A percentile compares a stretch with the other conserved stretches of the same genome.
Evolutionary conservation across 1,140 invertebrate species (phyloP).

Genomic region (Calycopis cecrops): DNA sequence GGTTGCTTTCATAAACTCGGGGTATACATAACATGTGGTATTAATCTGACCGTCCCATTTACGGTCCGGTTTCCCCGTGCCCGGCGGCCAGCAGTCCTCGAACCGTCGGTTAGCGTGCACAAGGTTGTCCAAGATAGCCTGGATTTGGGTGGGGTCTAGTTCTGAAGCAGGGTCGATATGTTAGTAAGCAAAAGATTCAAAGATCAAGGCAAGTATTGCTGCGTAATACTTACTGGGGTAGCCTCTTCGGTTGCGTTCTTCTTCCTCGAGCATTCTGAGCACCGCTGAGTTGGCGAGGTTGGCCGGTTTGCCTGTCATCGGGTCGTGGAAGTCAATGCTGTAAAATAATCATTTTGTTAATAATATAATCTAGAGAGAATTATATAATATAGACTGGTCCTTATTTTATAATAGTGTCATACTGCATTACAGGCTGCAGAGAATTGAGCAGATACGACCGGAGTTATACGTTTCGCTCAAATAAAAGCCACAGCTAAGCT

Average conservation of each 20-base stretch:
- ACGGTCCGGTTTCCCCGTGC: conserved; percentile 35
- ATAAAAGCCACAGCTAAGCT: too few species aligned
- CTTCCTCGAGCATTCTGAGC: conserved; percentile 86
- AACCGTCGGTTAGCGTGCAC: conserved; percentile 50
- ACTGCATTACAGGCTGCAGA: too few species aligned
- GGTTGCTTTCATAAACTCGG: conserved; percentile 55
- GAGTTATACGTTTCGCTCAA: too few species aligned
- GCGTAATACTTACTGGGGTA: conserved; percentile 76
- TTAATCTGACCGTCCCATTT: conserved; percentile 57
- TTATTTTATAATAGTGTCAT: too few species aligned
- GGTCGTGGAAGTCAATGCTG: conserved; percentile 85
- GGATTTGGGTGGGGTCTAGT: conserved; percentile 58
- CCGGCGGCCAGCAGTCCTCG: conserved; percentile 57
- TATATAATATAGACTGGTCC: too few species aligned
- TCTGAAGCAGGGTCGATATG: conserved; percentile 57
- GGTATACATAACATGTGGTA: conserved; percentile 45
- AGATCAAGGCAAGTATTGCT: conserved; percentile 2
- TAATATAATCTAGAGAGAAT: too few species aligned
- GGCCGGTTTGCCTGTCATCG: conserved; percentile 80
- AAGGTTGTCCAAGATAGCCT: conserved; percentile 60
- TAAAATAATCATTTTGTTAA: conserved; percentile 41
- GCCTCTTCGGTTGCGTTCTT: conserved; percentile 79
- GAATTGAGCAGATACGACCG: too few species aligned
- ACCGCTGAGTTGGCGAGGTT: conserved; percentile 89
- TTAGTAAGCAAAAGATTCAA: conserved; percentile 46